Conservation (phyloP, 2,113 vertebrate species). For the Sinocyclocheilus rhinocerous region DNA sequence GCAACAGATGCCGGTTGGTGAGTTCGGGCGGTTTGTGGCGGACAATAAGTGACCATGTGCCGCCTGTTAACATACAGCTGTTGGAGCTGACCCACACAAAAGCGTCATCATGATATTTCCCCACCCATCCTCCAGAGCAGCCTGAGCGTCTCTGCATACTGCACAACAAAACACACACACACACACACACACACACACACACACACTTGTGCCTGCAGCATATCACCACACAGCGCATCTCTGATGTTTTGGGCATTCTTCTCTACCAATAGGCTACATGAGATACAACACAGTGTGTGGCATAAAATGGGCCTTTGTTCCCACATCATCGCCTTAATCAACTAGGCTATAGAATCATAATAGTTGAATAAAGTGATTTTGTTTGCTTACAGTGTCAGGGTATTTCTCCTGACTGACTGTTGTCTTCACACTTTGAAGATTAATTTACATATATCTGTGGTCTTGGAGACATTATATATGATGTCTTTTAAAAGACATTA, state of each 20-base stretch:
- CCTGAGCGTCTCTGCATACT: neutral
- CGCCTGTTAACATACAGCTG: slow-evolving; percentile 81
- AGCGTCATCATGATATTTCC: slow-evolving; percentile 58
- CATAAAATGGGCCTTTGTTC: too few relatives aligned
- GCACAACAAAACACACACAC: slow-evolving; percentile 16
- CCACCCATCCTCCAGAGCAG: slow-evolving; percentile 36
- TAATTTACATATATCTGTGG: neutral
- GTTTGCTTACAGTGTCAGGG: neutral
- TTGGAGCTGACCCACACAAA: slow-evolving; percentile 72
- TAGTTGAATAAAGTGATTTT: neutral
- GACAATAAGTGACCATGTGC: slow-evolving; percentile 71
- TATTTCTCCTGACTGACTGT: neutral
- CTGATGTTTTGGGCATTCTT: too few relatives aligned
- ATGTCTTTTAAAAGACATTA: neutral
- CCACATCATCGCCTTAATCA: too few relatives aligned
- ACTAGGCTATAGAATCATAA: too few relatives aligned
- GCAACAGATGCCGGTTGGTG: slow-evolving; percentile 53
- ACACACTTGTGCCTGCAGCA: slow-evolving; percentile 9
- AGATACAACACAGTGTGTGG: too few relatives aligned
- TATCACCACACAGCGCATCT: too few relatives aligned
- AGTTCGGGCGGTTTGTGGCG: slow-evolving; percentile 55
- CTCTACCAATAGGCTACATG: too few relatives aligned
- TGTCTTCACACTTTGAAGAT: neutral
- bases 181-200: slow-evolving; percentile 3
- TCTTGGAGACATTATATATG: neutral